A percentile compares a stretch with the other conserved stretches of the same genome.
Conservation (phyloP, 2,113 vertebrate genomes). For the Neotragus moschatus region DNA sequence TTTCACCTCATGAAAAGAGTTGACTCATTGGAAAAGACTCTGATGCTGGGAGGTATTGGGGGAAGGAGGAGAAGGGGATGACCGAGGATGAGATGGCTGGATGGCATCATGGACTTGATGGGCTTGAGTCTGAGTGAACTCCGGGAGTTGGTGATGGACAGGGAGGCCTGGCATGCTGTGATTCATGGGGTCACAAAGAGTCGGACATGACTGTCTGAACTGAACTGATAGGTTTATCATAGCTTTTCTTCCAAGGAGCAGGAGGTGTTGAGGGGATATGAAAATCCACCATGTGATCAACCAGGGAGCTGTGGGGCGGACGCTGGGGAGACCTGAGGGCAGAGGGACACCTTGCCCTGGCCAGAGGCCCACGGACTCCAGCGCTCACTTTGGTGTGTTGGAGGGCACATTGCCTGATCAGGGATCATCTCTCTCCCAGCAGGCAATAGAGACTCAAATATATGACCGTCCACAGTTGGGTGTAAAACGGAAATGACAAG, state of each 20-base stretch:
- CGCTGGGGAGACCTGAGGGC: accelerated
- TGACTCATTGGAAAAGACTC: no score
- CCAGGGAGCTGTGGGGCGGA: accelerated
- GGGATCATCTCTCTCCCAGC: neutral
- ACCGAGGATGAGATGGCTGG: no score
- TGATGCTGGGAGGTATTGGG: no score
- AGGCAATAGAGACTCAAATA: neutral
- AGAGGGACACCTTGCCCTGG: accelerated
- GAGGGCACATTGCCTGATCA: neutral
- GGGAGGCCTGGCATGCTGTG: no score
- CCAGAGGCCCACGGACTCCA: neutral
- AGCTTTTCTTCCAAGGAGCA: neutral
- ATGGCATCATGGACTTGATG: no score
- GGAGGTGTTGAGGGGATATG: neutral
- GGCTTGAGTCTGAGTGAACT: no score
- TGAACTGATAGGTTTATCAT: neutral
- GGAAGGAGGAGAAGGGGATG: no score
- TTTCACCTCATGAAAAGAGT: no score
- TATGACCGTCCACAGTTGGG: accelerated
- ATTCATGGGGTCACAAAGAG: no score
- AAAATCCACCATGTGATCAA: neutral
- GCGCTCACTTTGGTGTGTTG: neutral
- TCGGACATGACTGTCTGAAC: no score
- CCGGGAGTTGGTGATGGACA: no score
- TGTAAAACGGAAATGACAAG: neutral